Base-by-base conservation (phyloP, 2,113 vertebrate genomes). In the Rhinopithecus roxellana region DNA sequence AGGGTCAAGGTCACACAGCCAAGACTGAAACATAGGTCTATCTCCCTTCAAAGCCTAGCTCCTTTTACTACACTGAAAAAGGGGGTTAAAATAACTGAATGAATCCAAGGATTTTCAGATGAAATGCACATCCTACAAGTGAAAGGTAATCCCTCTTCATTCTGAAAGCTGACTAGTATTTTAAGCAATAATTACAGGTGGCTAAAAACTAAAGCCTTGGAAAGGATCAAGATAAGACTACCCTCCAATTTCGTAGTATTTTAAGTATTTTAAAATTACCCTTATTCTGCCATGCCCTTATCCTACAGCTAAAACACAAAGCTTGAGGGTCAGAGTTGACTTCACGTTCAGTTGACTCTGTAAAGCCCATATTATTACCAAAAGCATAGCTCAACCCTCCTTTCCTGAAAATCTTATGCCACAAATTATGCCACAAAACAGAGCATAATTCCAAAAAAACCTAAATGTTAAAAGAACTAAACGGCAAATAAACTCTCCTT, bases 351-450 rank as follows among this genome's bases (percentile, higher is more conserved):
- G 43, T 5, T 30, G n/a, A 59, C 40, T 93, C 35, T 72, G 38
- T 32, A n/a, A 94, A 52, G 38, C 22, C 14, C 17, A 25, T 57
- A 72, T 93, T 7, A 43, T 27, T 48, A 69, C 64, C 43, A 50
- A 50, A 64, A 89, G 35, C 40, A 75, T 14, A 93, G 92, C 61
- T 32, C 40, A 92, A 87, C 17, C 18, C 72, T 85, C 69, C 35
- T 57, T 82, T 82, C 69, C 75, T 52, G 70, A 92, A 84, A 92
- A 79, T 23, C 91, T 90, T 40, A 50, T 83, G 70, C 10, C 67
- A 80, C 14, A 72, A 94, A 95, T 48, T 11, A 48, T 86, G 70
- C 10, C 67, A 80, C 16, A 72, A 93, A 95, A 97, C 11, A 69
- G 13, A 85, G 57, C 50, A 70, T 27, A 75, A 43, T 25, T 90